Percentiles rank a stretch among this genome's conserved stretches.
Evolutionary conservation across 2,888 invertebrate species (phyloP).

Genomic region (Campaea margaritaria): DNA sequence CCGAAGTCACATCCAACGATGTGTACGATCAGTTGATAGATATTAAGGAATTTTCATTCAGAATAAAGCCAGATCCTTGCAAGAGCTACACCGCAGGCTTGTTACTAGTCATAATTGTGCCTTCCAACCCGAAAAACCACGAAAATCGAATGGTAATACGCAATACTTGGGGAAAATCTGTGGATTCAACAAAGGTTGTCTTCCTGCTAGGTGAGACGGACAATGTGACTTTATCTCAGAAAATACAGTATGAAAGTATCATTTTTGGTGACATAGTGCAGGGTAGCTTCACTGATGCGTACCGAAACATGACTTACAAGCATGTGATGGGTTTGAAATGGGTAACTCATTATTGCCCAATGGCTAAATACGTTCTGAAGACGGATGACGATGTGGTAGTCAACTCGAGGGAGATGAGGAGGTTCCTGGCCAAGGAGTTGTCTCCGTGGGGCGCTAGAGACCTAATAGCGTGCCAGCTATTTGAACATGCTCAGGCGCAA

Average conservation of each 20-base stretch:
- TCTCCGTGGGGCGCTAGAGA: slow-evolving; percentile 86
- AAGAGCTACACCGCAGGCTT: slow-evolving; percentile 68
- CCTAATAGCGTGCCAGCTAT: slow-evolving; percentile 87
- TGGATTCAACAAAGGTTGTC: slow-evolving; percentile 83
- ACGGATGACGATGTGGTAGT: slow-evolving; percentile 92
- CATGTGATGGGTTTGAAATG: slow-evolving; percentile 93
- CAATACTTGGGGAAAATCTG: slow-evolving; percentile 89
- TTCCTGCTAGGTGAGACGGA: slow-evolving; percentile 87
- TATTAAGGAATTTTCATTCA: slow-evolving; percentile 86
- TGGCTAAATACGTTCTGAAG: slow-evolving; percentile 88
- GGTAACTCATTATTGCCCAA: slow-evolving; percentile 88
- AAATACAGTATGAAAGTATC: slow-evolving; percentile 83
- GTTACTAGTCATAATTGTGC: slow-evolving; percentile 87
- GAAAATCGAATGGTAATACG: slow-evolving; percentile 88
- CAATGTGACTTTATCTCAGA: slow-evolving; percentile 54
- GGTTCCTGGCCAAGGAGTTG: slow-evolving; percentile 84
- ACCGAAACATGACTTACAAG: slow-evolving; percentile 93
- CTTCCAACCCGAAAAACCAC: slow-evolving; percentile 88
- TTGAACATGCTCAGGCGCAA: slow-evolving; percentile 79
- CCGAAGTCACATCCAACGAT: slow-evolving; percentile 49
- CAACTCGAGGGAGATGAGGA: slow-evolving; percentile 86
- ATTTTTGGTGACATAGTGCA: slow-evolving; percentile 89
- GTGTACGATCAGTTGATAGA: slow-evolving; percentile 78
- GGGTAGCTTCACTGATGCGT: slow-evolving; percentile 91
- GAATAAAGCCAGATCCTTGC: slow-evolving; percentile 85